These are phyloP conservation scores for Amphipyra tragopoginis DNA, from an alignment of 2,888 invertebrate genomes.

Conservation along the genomic window DNA sequence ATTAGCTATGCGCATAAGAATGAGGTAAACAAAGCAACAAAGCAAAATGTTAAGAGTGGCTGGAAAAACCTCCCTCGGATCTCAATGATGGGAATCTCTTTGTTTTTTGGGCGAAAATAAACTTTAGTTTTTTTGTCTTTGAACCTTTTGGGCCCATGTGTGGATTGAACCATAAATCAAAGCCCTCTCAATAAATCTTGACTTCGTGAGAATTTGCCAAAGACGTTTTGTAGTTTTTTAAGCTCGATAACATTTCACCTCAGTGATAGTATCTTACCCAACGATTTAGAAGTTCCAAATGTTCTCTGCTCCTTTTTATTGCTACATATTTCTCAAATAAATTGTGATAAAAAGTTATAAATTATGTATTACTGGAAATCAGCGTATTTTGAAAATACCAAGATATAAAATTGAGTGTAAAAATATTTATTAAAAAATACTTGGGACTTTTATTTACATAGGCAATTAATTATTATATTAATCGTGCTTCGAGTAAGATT, in stretches of 20 bases:
- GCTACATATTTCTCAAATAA: conserved; percentile 24
- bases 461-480: conserved; percentile 44
- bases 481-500: conserved; percentile 28
- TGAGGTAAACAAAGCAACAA: conserved; percentile 69
- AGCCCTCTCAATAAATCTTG: conserved; percentile 85
- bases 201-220: conserved; percentile 77
- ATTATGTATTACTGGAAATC: conserved; percentile 22
- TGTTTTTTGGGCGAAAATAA: conserved; percentile 79
- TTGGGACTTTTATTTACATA: conserved; percentile 15
- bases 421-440: conserved; percentile 19
- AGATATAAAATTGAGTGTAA: conserved; percentile 14
- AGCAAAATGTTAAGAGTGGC: conserved; percentile 64
- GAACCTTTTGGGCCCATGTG: conserved; percentile 83
- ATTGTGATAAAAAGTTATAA: conserved; percentile 29
- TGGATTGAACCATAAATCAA: conserved; percentile 86
- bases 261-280: conserved; percentile 31
- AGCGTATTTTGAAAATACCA: conserved; percentile 9
- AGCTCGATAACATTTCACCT: conserved; percentile 57
- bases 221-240: conserved; percentile 74
- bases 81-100: conserved; percentile 72
- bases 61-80: conserved; percentile 66
- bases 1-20: conserved; percentile 73
- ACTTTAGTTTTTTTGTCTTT: conserved; percentile 81
- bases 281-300: conserved; percentile 34
- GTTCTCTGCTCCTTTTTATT: conserved; percentile 21